These are phyloP conservation scores for Tachina lurida DNA, from an alignment of 2,888 invertebrate genomes.

Conservation along the genomic window DNA sequence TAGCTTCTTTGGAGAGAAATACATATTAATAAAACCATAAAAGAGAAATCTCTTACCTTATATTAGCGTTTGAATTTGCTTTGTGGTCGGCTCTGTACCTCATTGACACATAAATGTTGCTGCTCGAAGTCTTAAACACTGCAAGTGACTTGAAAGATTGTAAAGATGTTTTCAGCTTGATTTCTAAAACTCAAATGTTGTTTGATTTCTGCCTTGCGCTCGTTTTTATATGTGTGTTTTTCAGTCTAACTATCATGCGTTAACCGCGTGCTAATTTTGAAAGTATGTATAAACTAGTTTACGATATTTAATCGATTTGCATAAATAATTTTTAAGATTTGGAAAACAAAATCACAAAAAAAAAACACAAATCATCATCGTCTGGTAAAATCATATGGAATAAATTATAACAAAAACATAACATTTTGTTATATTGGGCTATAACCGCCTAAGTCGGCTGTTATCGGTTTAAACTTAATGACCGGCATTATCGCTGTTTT, in stretches of 20 bases:
- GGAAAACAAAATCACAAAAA: background rate
- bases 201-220: background rate
- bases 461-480: too few relatives aligned
- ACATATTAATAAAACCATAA: background rate
- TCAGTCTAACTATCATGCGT: conserved; percentile 72
- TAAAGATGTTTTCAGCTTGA: conserved; percentile 46
- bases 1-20: too few relatives aligned
- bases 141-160: background rate
- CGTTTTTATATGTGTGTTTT: conserved; percentile 62
- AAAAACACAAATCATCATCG: background rate
- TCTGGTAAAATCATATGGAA: background rate
- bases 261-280: conserved; percentile 73
- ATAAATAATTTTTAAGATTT: background rate
- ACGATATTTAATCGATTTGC: background rate
- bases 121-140: background rate
- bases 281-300: conserved; percentile 46
- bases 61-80: conserved; percentile 80
- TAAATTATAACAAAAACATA: background rate
- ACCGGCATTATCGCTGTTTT: too few relatives aligned
- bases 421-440: background rate
- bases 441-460: too few relatives aligned
- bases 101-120: conserved; percentile 80
- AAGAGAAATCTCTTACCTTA: conserved; percentile 77
- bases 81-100: conserved; percentile 81
- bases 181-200: conserved; percentile 51